phyloP scores from a whole-genome alignment of 2,113 vertebrate species.

The Bostrychus sinensis region DNA sequence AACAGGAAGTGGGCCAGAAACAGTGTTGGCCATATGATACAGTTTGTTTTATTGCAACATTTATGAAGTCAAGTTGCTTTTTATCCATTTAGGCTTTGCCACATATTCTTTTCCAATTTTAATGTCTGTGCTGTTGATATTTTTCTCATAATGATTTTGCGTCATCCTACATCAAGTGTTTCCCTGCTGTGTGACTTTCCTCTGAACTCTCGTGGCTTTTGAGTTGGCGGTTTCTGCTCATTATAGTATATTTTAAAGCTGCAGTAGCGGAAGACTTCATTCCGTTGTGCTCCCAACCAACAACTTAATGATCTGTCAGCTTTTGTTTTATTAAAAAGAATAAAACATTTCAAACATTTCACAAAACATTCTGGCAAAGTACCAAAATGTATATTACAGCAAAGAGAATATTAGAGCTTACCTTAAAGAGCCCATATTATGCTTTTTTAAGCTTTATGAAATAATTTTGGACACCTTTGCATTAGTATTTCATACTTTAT shows the following conservation, averaged over 20 bases:
- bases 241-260: not conserved
- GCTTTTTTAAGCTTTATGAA: no score
- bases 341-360: no score
- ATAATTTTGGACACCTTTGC: no score
- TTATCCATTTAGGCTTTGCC: not conserved
- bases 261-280: not conserved
- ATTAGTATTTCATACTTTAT: no score
- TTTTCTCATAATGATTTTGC: not conserved
- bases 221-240: not conserved
- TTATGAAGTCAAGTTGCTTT: not conserved
- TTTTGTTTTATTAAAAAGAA: no score
- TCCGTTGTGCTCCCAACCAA: no score
- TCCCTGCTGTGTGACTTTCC: slow-evolving; percentile 9
- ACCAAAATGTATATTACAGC: no score
- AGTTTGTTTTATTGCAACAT: not conserved
- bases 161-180: not conserved
- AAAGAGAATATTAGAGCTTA: no score
- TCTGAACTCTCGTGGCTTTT: slow-evolving; percentile 29
- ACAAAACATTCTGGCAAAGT: no score
- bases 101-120: not conserved
- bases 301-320: not conserved
- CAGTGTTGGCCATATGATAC: not conserved
- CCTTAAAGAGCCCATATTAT: no score
- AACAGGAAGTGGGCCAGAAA: slow-evolving; percentile 24
- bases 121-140: not conserved